Evolutionary conservation across 2,888 invertebrate genomes (phyloP).

Genomic region (Lithodes maja): DNA sequence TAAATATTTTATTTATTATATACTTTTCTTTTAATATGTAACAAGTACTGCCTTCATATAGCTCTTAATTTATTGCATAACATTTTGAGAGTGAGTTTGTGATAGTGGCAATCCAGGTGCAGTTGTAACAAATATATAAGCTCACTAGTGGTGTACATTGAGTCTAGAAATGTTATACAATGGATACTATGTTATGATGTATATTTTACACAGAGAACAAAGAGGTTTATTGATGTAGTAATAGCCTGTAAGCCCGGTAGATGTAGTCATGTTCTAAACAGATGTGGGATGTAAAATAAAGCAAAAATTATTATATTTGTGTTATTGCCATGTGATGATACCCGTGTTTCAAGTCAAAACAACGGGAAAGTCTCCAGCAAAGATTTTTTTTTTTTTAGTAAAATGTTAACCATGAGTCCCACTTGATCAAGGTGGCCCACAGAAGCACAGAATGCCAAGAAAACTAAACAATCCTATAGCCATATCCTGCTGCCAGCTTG

Average conservation of each 20-base stretch:
- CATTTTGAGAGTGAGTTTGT: slow-evolving; percentile 19
- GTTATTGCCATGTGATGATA: too few species aligned
- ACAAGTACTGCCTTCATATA: slow-evolving; percentile 28
- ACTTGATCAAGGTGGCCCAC: too few species aligned
- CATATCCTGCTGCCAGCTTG: too few species aligned
- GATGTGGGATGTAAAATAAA: slow-evolving; percentile 16
- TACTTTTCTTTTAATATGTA: slow-evolving; percentile 25
- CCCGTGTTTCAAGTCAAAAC: too few species aligned
- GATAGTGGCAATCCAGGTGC: slow-evolving; percentile 42
- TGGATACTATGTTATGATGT: slow-evolving; percentile 24
- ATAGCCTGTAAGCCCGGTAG: neutral
- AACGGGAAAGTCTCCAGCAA: too few species aligned
- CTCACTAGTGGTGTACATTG: slow-evolving; percentile 24
- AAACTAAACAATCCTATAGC: too few species aligned
- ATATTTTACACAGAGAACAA: slow-evolving; percentile 15
- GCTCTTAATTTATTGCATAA: slow-evolving; percentile 39
- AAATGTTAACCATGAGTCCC: too few species aligned
- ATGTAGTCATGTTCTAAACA: slow-evolving; percentile 1
- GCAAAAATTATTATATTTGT: neutral
- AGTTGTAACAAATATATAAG: slow-evolving; percentile 26
- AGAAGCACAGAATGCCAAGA: too few species aligned
- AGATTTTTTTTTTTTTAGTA: too few species aligned
- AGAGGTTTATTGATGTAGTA: slow-evolving; percentile 12
- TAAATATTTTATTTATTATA: slow-evolving; percentile 43
- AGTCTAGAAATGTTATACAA: slow-evolving; percentile 27